Evolutionary conservation across 2,113 vertebrate species (phyloP), one percentile per base, ranked within the genome.

Genomic region (Plestiodon gilberti): DNA sequence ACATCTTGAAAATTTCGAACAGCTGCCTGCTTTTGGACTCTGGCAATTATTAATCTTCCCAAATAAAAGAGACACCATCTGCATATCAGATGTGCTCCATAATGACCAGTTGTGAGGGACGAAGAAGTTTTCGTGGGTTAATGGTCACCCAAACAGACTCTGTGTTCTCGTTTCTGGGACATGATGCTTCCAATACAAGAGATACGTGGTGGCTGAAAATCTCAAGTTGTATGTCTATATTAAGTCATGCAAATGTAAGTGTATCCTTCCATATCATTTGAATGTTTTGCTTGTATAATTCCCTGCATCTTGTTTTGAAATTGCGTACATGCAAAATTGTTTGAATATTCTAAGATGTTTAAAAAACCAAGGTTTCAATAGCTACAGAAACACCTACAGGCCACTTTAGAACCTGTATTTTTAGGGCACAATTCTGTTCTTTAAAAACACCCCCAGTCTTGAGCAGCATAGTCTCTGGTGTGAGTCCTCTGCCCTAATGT

Each of bases 1-100:
- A 90, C 89, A 84, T 89, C 87, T 94, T 74, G 84, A 86, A 88
- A 65, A 90, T 81, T 87, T 86, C 90, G 89, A 90, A 84, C 67
- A 90, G 6, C 14, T 70, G 74, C 91, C 64, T 86, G 18, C 38
- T 94, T 92, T 92, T n/a, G 77, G 81, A 57, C 11, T 87, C 11
- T 85, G 1, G 10, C 3, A 92, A 88, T 78, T 79, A 87, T 78
- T 85, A 87, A 89, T 82, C 40, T 4, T 73, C 69, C 65, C 67
- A 61, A 81, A 61, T 70, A 67, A 78, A 88, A 77, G 35, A 69
- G 85, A 71, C 22, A 70, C 77, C 65, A 76, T 67, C 35, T 61
- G 13, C 2, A 0, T 7, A 25, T 35, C 1, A 59, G 71, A 1
- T 86, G 8, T 59, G 65, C 13, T 10, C 40, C 40, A 11, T 43